Evolutionary conservation across 1,140 invertebrate genomes (phyloP).

Genomic region (Bombus sibiricus): DNA sequence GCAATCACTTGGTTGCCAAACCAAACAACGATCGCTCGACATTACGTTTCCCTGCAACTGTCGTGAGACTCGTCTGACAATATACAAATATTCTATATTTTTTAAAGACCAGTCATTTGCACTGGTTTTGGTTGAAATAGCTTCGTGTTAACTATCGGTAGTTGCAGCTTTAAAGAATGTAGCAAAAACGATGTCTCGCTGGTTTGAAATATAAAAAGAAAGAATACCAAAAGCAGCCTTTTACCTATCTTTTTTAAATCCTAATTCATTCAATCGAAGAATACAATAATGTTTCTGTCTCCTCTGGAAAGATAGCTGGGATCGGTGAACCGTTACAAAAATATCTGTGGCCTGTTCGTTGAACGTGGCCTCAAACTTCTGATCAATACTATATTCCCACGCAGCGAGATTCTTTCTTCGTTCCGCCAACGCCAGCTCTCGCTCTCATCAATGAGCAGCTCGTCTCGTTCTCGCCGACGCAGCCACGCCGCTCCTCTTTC

Average conservation of each 20-base stretch:
- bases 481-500: neutral
- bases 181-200: neutral
- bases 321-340: neutral
- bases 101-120: no score
- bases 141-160: no score
- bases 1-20: no score
- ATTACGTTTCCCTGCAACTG: no score
- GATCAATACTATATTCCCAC: conserved; percentile 40
- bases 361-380: conserved; percentile 22
- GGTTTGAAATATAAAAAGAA: no score
- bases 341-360: neutral
- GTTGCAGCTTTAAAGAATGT: rapidly evolving
- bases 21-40: no score
- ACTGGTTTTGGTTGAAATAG: no score
- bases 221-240: no score
- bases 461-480: neutral
- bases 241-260: neutral
- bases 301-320: neutral
- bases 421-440: neutral
- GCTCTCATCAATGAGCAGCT: conserved; percentile 28
- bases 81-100: no score
- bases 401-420: neutral
- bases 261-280: neutral
- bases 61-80: no score
- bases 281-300: neutral